A percentile compares a stretch with the other conserved stretches of the same genome.
phyloP scores from a whole-genome alignment of 2,113 vertebrate genomes.

The Pantherophis guttatus region DNA sequence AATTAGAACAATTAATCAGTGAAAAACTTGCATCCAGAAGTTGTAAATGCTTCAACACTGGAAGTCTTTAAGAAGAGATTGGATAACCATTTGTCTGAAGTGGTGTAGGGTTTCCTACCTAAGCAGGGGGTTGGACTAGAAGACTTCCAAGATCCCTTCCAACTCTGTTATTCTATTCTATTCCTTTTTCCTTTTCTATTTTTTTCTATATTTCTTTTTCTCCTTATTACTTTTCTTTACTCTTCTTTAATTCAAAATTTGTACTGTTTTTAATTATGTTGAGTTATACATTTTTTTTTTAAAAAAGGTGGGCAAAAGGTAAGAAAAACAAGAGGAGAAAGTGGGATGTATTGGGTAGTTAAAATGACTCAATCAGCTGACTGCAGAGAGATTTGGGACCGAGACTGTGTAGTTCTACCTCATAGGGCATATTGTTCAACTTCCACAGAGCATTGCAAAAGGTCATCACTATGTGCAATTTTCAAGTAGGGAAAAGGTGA shows the following conservation, averaged over 20 bases:
- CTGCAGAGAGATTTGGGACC: not conserved
- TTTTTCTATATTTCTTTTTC: not conserved
- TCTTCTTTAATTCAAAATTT: not conserved
- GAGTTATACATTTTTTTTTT: not conserved
- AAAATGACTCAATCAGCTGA: not conserved
- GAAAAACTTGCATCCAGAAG: too few species aligned
- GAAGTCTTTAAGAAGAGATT: too few species aligned
- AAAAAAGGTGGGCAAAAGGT: not conserved
- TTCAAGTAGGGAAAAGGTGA: not conserved
- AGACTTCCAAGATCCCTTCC: too few species aligned
- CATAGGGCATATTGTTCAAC: not conserved
- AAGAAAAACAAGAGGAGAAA: not conserved
- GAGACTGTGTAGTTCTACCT: not conserved
- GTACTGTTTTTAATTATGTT: not conserved
- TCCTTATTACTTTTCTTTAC: not conserved
- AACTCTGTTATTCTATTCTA: too few species aligned
- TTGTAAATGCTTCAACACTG: too few species aligned
- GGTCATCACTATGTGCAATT: not conserved
- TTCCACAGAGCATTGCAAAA: not conserved
- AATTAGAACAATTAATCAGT: too few species aligned
- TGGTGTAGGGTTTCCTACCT: too few species aligned
- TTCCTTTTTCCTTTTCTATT: not conserved
- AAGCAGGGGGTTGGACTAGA: too few species aligned
- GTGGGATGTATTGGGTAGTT: not conserved
- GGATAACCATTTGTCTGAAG: too few species aligned